Conservation (phyloP, 37 sponge, comb jelly and placozoan genomes). For the Halichondria panicea region DNA sequence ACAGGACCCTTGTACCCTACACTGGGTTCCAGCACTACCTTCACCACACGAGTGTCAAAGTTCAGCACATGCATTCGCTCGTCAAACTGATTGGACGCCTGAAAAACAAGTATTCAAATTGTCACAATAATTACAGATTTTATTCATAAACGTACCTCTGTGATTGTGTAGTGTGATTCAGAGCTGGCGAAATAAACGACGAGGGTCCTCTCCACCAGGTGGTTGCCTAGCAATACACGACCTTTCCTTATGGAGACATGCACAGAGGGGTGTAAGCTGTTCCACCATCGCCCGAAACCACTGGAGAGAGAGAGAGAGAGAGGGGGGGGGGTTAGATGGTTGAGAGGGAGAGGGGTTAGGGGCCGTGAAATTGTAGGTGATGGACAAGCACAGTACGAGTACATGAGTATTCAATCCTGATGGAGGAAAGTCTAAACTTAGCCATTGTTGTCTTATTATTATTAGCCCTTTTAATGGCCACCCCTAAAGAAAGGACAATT, state of each 20-base stretch:
- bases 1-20: constrained; percentile 11
- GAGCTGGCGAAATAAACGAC: constrained; percentile 44
- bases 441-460: too few relatives aligned
- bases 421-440: too few relatives aligned
- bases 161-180: constrained; percentile 38
- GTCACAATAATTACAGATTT: not conserved
- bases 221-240: constrained; percentile 51
- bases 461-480: too few relatives aligned
- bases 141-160: constrained; percentile 24
- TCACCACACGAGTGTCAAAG: not conserved
- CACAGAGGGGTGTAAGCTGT: constrained; percentile 33
- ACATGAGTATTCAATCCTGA: too few relatives aligned
- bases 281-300: constrained; percentile 41
- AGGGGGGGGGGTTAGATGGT: too few relatives aligned
- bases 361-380: too few relatives aligned
- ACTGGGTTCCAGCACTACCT: constrained; percentile 24
- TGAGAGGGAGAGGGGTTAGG: too few relatives aligned
- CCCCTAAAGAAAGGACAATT: too few relatives aligned
- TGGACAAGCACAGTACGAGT: too few relatives aligned
- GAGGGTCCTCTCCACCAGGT: constrained; percentile 37
- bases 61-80: constrained; percentile 47
- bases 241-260: constrained; percentile 57
- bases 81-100: constrained; percentile 60
- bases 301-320: constrained; percentile 3
- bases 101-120: not conserved